phyloP scores from a whole-genome alignment of 35 echinoderm and acorn worm species.

The Lytechinus variegatus region DNA sequence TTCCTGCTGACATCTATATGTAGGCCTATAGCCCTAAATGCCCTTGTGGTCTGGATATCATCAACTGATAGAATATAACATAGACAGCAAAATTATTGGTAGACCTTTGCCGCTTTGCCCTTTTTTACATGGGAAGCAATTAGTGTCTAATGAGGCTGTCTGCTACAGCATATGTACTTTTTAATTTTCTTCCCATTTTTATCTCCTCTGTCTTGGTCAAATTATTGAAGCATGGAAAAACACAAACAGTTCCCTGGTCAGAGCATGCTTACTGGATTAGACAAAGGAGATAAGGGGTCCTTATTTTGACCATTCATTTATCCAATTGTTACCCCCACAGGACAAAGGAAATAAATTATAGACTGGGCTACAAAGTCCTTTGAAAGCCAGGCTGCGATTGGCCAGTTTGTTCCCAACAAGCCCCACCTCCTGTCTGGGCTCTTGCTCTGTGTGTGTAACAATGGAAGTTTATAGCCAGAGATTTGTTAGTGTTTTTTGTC shows the following conservation, averaged over 20 bases:
- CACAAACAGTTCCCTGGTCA: neutral
- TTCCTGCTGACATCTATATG: no score
- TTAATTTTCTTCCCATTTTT: neutral
- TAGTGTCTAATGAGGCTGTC: neutral
- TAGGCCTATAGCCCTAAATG: no score
- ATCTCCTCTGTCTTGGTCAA: neutral
- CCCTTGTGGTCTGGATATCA: no score
- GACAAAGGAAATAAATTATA: neutral
- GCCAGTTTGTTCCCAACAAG: neutral
- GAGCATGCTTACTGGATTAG: neutral
- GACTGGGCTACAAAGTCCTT: neutral
- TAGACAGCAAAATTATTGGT: no score
- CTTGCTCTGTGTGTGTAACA: neutral
- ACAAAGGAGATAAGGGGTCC: neutral
- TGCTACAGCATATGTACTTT: neutral
- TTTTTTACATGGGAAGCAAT: neutral
- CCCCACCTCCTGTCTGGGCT: neutral
- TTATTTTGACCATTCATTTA: neutral
- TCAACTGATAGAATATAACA: no score
- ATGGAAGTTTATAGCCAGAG: neutral
- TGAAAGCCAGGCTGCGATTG: neutral
- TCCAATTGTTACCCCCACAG: neutral
- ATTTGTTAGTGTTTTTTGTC: neutral
- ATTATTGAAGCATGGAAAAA: neutral
- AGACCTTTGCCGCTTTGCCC: no score